Conservation (phyloP, 2,888 invertebrate genomes). For the Ormia ochracea region DNA sequence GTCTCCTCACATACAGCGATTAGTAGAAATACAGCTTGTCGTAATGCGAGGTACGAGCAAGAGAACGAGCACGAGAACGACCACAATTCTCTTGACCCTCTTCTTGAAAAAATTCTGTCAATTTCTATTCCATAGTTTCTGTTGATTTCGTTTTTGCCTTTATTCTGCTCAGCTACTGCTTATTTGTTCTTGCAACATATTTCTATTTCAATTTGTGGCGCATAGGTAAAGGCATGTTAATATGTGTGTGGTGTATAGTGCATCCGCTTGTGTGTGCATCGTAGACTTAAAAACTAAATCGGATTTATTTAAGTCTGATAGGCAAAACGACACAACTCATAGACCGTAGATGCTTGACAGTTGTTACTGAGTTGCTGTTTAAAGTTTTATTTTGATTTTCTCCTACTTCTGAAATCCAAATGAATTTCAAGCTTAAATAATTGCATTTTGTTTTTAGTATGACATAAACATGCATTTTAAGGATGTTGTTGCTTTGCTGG, state of each 20-base stretch:
- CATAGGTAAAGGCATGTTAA: neutral
- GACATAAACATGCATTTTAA: constrained; percentile 61
- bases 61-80: neutral
- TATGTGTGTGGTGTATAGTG: neutral
- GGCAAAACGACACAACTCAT: constrained; percentile 14
- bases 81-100: constrained; percentile 43
- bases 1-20: neutral
- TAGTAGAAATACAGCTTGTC: neutral
- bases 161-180: constrained; percentile 36
- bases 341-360: constrained; percentile 27
- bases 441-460: constrained; percentile 57
- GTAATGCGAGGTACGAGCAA: neutral
- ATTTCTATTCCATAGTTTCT: neutral
- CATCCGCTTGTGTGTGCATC: neutral
- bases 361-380: constrained; percentile 31
- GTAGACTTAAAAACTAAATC: constrained; percentile 49
- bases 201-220: constrained; percentile 38
- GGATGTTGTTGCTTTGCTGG: constrained; percentile 32
- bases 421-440: constrained; percentile 53
- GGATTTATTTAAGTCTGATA: constrained; percentile 48
- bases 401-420: constrained; percentile 24
- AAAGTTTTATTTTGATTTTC: neutral
- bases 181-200: neutral
- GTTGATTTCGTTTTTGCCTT: constrained; percentile 1
- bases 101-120: constrained; percentile 26